Evolutionary conservation across 1,140 invertebrate species (phyloP).

Genomic region (Eriocheir sinensis): DNA sequence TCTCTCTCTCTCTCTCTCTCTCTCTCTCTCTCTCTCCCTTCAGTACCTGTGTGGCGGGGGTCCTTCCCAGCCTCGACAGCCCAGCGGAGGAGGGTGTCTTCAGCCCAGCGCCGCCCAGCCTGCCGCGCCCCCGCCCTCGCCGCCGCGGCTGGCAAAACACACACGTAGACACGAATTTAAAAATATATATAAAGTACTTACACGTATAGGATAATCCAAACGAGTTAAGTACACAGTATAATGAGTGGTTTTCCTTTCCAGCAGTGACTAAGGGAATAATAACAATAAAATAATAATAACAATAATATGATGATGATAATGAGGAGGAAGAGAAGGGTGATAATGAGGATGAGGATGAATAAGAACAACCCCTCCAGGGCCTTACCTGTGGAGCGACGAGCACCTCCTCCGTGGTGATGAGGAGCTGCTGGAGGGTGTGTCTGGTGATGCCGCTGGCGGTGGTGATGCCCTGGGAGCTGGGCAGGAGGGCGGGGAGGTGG

Average conservation of each 20-base stretch:
- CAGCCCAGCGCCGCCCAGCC: neutral
- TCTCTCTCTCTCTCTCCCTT: slow-evolving; percentile 26
- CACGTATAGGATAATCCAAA: neutral
- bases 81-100: slow-evolving; percentile 1
- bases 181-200: neutral
- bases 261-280: too few species aligned
- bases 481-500: neutral
- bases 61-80: neutral
- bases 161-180: too few species aligned
- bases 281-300: neutral
- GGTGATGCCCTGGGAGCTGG: neutral
- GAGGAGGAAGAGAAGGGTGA: neutral
- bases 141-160: neutral
- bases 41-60: neutral
- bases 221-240: too few species aligned
- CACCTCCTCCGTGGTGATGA: slow-evolving; percentile 58
- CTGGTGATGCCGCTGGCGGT: slow-evolving; percentile 37
- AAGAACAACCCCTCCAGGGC: neutral
- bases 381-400: slow-evolving; percentile 41
- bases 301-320: neutral
- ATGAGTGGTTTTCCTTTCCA: too few species aligned
- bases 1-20: neutral
- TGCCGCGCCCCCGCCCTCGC: neutral
- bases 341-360: neutral
- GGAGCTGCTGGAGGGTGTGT: slow-evolving; percentile 61